Percentiles rank a stretch among this genome's conserved stretches.
Evolutionary conservation across 2,888 invertebrate genomes (phyloP).

Genomic region (Leptarthrus brevirostris): DNA sequence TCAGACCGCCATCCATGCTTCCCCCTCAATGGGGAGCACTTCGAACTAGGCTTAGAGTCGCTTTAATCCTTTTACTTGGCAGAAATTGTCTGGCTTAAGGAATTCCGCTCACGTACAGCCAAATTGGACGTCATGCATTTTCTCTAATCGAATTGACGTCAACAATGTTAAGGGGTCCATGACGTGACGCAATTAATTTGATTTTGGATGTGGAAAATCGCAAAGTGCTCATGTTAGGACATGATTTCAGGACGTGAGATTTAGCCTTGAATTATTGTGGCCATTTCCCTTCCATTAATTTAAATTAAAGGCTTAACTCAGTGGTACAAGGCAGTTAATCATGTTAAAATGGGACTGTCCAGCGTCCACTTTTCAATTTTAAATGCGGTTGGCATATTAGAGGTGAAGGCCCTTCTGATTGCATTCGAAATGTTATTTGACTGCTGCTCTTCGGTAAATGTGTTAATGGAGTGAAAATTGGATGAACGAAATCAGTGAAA

Average conservation of each 20-base stretch:
- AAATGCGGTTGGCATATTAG: constrained; percentile 42
- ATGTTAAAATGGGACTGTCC: constrained; percentile 42
- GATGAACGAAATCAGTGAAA: neutral
- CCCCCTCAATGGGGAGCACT: neutral
- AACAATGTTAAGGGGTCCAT: constrained; percentile 50
- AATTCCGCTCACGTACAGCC: constrained; percentile 52
- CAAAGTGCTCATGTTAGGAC: constrained; percentile 45
- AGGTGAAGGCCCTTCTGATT: constrained; percentile 41
- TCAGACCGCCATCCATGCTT: neutral
- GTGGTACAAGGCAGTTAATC: constrained; percentile 32
- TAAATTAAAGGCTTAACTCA: constrained; percentile 46
- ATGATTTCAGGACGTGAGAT: constrained; percentile 47
- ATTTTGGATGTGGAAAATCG: constrained; percentile 49
- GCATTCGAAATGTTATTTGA: constrained; percentile 37
- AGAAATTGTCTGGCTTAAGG: constrained; percentile 36
- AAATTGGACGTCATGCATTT: constrained; percentile 54
- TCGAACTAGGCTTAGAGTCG: neutral
- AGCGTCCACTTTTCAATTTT: constrained; percentile 45
- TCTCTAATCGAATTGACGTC: constrained; percentile 54
- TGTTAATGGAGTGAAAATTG: constrained; percentile 39
- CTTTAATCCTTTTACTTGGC: constrained; percentile 45
- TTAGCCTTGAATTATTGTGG: constrained; percentile 48
- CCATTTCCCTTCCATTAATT: constrained; percentile 47
- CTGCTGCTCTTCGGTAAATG: constrained; percentile 3
- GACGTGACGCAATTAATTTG: constrained; percentile 49